phyloP scores from a whole-genome alignment of 2,113 vertebrate species.

The Pollachius pollachius region DNA sequence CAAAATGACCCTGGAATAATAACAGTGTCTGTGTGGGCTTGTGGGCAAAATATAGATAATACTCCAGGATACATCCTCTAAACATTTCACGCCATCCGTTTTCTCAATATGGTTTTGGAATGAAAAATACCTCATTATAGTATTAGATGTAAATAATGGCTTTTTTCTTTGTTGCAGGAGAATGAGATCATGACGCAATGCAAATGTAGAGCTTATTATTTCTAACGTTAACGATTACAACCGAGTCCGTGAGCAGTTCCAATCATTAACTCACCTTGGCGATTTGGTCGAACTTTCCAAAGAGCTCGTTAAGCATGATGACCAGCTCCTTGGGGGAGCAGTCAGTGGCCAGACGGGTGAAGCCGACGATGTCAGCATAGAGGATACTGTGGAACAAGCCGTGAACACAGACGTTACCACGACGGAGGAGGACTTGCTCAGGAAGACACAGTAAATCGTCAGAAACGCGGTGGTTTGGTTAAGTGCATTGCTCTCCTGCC shows the following conservation, averaged over 20 bases:
- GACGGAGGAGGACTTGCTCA: neutral
- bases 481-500: neutral
- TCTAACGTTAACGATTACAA: neutral
- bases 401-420: neutral
- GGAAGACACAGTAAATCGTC: neutral
- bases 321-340: slow-evolving; percentile 97
- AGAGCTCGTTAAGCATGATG: slow-evolving; percentile 95
- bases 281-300: slow-evolving; percentile 98
- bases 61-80: no score
- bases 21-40: no score
- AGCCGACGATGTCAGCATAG: slow-evolving; percentile 97
- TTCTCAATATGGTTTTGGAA: no score
- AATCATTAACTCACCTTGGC: slow-evolving; percentile 83
- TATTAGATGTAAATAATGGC: no score
- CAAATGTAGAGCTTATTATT: neutral
- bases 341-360: slow-evolving; percentile 93
- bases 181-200: no score
- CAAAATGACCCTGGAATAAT: no score
- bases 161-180: no score
- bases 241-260: neutral
- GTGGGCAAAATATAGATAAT: no score
- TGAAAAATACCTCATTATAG: no score
- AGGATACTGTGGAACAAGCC: slow-evolving; percentile 80
- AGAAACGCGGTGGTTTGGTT: neutral
- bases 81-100: no score